Evolutionary conservation across 2,888 invertebrate species (phyloP), one percentile per base, ranked within the genome.

Genomic region (Clepsis dumicolana): DNA sequence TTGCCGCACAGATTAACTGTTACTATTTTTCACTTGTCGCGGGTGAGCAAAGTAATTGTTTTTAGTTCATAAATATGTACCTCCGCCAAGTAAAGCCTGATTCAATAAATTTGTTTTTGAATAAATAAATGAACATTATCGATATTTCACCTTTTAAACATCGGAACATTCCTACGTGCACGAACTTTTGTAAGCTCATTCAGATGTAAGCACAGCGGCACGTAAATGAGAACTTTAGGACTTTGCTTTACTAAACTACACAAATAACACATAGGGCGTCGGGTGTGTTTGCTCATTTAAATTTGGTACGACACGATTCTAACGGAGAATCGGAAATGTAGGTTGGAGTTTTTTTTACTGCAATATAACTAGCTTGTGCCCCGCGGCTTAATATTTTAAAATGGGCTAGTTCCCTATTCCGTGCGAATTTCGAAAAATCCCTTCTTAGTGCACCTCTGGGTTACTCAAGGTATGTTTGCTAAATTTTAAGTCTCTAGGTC

Each of bases 101-200:
- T n/a, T n/a, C n/a, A 14, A 35, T 35, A 32, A 32, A 32, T 32
- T 32, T 3, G 35, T 35, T n/a, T n/a, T n/a, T n/a, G n/a, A n/a
- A n/a, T n/a, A n/a, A n/a, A n/a, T 7, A 29, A 29, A 29, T 29
- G 3, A 29, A 3, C 29, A 7, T 4, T 29, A 44, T 44, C 44
- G 44, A 18, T 44, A 44, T 2, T 18, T 2, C 5, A n/a, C 1
- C 4, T 10, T 12, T 8, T 12, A 8, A 12, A n/a, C 12, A 41
- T n/a, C 4, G 41, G 18, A 5, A 8, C 18, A 8, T 44, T 18
- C 16, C 44, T 44, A 18, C 8, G 2, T 8, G 8, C 18, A 18
- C 16, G 7, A 44, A 44, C 44, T 16, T 44, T 18, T 18, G 44
- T 44, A 44, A 44, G 44, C 44, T 44, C 18, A 44, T 44, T 44